Evolutionary conservation across 2,888 invertebrate species (phyloP), one percentile per base, ranked within the genome.

Genomic region (Syrphus vitripennis): DNA sequence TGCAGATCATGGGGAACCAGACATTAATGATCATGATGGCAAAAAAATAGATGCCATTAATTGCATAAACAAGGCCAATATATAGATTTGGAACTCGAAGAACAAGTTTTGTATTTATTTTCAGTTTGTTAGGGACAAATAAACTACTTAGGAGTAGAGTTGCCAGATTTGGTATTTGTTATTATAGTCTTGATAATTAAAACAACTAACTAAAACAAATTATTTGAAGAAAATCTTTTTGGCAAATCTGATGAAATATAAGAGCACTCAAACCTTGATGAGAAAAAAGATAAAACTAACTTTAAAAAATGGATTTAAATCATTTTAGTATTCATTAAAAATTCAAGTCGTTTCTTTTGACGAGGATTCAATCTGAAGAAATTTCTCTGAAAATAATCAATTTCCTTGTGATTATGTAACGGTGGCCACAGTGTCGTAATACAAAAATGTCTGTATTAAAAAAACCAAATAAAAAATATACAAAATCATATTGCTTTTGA

Each of bases 341-440:
- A 57, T 0, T 89, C 26, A 6, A 89, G 63, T 6, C 89, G 89
- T 59, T 78, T 65, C 48, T 57, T 88, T 12, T 90, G 79, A 14
- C 81, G 88, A 14, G 34, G 45, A 1, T 19, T 88, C 6, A 89
- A 65, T 14, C 57, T 84, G 72, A 88, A 90, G 50, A 89, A 88
- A 6, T 81, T 26, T 9, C 78, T 79, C 12, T 87, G 87, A 6
- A 89, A 83, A 3, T 61, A 40, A 0, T 76, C 77, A 10, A 90
- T 40, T 79, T 90, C 90, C 1, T 57, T 45, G 10, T 79, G 70
- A 57, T 88, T 89, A 50, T 90, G 90, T 19, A 90, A 59, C 0
- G 90, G 90, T 5, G 90, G 90, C 90, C 90, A 90, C 5, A 90
- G 74, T 0, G 90, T 87, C 4, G 90, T 89, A 19, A 88, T 87